Evolutionary conservation across 2,888 invertebrate species (phyloP).

Genomic region (Andrena marginata): DNA sequence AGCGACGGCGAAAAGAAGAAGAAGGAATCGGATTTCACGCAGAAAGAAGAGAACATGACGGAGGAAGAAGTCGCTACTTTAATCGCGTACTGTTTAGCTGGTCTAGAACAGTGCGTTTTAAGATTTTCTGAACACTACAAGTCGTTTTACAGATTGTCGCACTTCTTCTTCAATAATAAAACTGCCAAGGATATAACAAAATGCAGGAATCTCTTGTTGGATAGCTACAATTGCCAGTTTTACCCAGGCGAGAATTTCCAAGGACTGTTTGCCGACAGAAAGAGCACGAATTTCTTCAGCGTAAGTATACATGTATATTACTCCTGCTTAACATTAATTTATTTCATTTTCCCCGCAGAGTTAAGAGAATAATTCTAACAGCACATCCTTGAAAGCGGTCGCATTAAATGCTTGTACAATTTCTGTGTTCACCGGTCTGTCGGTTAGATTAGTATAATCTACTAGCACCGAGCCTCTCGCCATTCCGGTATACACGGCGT

Average conservation of each 20-base stretch:
- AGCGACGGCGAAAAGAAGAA: slow-evolving; percentile 85
- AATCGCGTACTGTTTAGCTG: slow-evolving; percentile 90
- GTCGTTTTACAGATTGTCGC: slow-evolving; percentile 94
- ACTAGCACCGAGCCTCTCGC: slow-evolving; percentile 73
- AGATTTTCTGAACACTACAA: slow-evolving; percentile 97
- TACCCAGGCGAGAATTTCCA: slow-evolving; percentile 88
- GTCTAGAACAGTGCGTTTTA: slow-evolving; percentile 93
- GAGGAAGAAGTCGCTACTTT: slow-evolving; percentile 88
- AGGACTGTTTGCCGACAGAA: slow-evolving; percentile 95
- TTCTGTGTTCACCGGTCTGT: slow-evolving; percentile 63
- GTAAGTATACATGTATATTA: slow-evolving; percentile 85
- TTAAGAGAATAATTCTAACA: slow-evolving; percentile 53
- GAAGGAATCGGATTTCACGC: slow-evolving; percentile 54
- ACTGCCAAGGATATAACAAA: slow-evolving; percentile 89
- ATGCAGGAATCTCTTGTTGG: slow-evolving; percentile 90
- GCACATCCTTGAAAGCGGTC: slow-evolving; percentile 41
- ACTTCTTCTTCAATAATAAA: slow-evolving; percentile 92
- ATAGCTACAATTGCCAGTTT: slow-evolving; percentile 88
- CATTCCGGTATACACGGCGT: slow-evolving; percentile 70
- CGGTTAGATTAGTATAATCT: slow-evolving; percentile 70
- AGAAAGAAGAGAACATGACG: slow-evolving; percentile 82
- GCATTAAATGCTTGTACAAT: slow-evolving; percentile 60
- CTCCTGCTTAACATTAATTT: neutral
- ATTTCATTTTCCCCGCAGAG: neutral
- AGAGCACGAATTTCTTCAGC: slow-evolving; percentile 95